phyloP scores from a whole-genome alignment of 2,888 invertebrate species.

The Stenotaenia linearis region DNA sequence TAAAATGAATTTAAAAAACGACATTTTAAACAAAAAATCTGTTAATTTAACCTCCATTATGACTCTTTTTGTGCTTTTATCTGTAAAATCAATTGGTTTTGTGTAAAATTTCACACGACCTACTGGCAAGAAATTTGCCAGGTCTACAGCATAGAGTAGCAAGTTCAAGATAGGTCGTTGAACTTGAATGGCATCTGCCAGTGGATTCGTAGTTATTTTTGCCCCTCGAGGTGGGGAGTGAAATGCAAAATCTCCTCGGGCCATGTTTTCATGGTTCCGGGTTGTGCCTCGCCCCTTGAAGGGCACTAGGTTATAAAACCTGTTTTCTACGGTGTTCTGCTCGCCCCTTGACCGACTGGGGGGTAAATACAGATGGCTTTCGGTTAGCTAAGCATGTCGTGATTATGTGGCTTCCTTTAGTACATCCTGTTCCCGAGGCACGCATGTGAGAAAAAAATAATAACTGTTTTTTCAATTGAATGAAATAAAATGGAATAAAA shows the following conservation, averaged over 20 bases:
- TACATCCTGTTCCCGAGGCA: background rate
- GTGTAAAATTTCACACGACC: slow-evolving; percentile 8
- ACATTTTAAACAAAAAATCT: background rate
- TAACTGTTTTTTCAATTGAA: too few species aligned
- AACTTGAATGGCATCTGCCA: background rate
- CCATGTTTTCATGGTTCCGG: background rate
- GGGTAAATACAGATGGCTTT: background rate
- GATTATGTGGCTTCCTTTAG: background rate
- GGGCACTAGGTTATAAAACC: slow-evolving; percentile 15
- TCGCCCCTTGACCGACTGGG: slow-evolving; percentile 21
- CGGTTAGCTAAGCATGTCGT: background rate
- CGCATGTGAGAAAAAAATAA: background rate
- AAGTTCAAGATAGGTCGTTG: background rate
- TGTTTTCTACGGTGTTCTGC: slow-evolving; percentile 17
- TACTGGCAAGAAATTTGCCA: background rate
- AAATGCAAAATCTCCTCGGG: background rate
- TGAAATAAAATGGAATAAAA: background rate
- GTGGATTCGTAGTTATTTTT: background rate
- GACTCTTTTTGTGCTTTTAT: background rate
- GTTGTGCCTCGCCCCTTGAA: slow-evolving; percentile 20
- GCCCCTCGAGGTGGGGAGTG: background rate
- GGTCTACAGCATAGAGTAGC: background rate
- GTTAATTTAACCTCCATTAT: background rate
- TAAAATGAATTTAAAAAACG: too few species aligned
- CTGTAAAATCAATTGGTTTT: background rate